Percentiles rank a stretch among this genome's conserved stretches.
Evolutionary conservation across 2,797 vertebrate species (phyloP).

Genomic region (Thaleichthys pacificus): DNA sequence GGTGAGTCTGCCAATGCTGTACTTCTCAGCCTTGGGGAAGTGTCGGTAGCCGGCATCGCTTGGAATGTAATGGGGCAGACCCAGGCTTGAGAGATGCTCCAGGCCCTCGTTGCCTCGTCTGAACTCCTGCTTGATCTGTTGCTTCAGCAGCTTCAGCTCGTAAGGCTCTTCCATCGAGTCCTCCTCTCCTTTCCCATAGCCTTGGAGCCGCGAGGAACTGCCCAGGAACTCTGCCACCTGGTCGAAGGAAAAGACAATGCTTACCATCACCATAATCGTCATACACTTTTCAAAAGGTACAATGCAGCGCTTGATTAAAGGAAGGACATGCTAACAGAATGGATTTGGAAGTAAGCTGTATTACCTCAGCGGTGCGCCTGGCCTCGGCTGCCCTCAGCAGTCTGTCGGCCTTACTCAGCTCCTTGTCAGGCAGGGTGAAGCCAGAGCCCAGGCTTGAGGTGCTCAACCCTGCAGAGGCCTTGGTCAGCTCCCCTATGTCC

Average conservation of each 20-base stretch:
- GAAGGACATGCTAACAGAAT: not conserved
- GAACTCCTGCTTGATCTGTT: slow-evolving; percentile 99
- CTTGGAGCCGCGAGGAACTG: slow-evolving; percentile 82
- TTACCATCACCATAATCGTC: not conserved
- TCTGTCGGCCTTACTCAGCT: slow-evolving; percentile 91
- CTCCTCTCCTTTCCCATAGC: slow-evolving; percentile 93
- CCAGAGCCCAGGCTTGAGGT: slow-evolving; percentile 81
- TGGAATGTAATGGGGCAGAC: slow-evolving; percentile 91
- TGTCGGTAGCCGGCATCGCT: slow-evolving; percentile 89
- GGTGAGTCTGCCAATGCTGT: slow-evolving; percentile 96
- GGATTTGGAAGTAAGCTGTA: not conserved
- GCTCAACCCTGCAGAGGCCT: slow-evolving; percentile 83
- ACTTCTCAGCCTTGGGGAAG: slow-evolving; percentile 97
- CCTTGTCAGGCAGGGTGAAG: slow-evolving; percentile 93
- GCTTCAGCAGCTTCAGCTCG: slow-evolving; percentile 95
- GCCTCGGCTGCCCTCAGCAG: slow-evolving; percentile 88
- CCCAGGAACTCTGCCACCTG: slow-evolving; percentile 91
- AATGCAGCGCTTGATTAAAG: not conserved
- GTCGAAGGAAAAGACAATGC: not conserved
- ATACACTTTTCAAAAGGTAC: not conserved
- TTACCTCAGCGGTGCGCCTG: slow-evolving; percentile 87
- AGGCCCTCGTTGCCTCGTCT: slow-evolving; percentile 91
- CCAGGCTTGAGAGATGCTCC: slow-evolving; percentile 88
- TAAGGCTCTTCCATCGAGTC: slow-evolving; percentile 98
- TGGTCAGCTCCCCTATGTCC: slow-evolving; percentile 96